Evolutionary conservation across 2,888 invertebrate genomes (phyloP).

Genomic region (Pachliopta kotzebuea): DNA sequence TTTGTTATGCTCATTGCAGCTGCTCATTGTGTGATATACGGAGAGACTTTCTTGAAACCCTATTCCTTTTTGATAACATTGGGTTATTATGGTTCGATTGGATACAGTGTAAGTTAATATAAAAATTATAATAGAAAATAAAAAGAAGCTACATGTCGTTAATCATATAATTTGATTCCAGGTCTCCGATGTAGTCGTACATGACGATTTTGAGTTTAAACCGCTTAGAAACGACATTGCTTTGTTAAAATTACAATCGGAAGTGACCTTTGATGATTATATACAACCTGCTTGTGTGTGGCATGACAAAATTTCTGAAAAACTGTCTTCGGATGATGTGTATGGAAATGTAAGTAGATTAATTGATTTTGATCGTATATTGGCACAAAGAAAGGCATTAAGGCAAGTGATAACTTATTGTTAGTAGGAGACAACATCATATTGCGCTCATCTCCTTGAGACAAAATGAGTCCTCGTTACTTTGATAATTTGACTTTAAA

Average conservation of each 20-base stretch:
- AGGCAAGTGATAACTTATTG: too few species aligned
- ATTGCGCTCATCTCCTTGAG: too few species aligned
- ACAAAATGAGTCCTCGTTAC: too few species aligned
- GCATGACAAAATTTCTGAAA: neutral
- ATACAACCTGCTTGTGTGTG: conserved; percentile 2
- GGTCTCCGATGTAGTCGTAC: neutral
- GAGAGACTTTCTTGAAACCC: neutral
- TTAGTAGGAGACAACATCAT: too few species aligned
- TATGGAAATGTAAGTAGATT: neutral
- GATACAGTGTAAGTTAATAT: neutral
- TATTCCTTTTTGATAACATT: neutral
- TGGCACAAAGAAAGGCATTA: too few species aligned
- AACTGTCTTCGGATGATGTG: neutral
- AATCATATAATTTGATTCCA: neutral
- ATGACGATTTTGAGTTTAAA: neutral
- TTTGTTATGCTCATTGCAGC: neutral
- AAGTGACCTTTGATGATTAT: neutral
- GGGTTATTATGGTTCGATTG: neutral
- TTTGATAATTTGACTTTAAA: too few species aligned
- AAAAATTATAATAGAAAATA: too few species aligned
- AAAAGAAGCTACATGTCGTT: neutral
- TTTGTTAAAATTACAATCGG: neutral
- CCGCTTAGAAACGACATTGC: neutral
- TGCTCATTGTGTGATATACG: neutral
- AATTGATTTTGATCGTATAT: too few species aligned